Evolutionary conservation across 2,113 vertebrate genomes (phyloP), one percentile per base, ranked within the genome.

Genomic region (Desmodus rotundus): DNA sequence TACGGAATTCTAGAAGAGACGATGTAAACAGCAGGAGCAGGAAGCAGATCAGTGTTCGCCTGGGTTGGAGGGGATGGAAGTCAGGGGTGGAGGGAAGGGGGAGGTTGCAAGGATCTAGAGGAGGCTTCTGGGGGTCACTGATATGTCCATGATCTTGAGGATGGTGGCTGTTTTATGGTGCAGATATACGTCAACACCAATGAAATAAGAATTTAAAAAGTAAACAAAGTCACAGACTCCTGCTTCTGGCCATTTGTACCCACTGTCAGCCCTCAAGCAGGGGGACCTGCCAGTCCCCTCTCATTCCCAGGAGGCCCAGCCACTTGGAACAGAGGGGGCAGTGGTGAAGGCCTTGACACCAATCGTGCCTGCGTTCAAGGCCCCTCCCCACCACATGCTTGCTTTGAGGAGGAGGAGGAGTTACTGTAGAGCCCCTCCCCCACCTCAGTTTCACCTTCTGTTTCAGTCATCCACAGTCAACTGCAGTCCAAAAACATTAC

Each of bases 271-370:
- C 4, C 50, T 47, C 5, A 43, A 63, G 20, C 8, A 3, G 8
- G 13, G 7, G 24, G 45, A 68, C 7, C 4, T 41, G 26, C 47
- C 6, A 28, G 6, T 26, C 41, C 17, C 52, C 28, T 68, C n/a
- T 28, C 33, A 4, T 41, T 22, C 38, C 20, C 58, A 26, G 50
- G n/a, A 72, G 77, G 19, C 16, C 38, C 43, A 63, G 8, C 14
- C 13, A 1, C 38, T 20, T 20, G 47, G 38, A 17, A 28, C 19
- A 0, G 0, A 0, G 33, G 22, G 7, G 52, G n/a, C 13, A 4
- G 56, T 9, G 36, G 81, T 7, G 3, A 38, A 61, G 14, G 43
- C 28, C 33, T 54, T 15, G 45, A 4, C 4, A 16, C 61, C 56
- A 10, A 0, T 0, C 3, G 15, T 7, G 16, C 19, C 80, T 87